Base-by-base conservation (phyloP, 1,140 invertebrate genomes). In the Triops cancriformis region DNA sequence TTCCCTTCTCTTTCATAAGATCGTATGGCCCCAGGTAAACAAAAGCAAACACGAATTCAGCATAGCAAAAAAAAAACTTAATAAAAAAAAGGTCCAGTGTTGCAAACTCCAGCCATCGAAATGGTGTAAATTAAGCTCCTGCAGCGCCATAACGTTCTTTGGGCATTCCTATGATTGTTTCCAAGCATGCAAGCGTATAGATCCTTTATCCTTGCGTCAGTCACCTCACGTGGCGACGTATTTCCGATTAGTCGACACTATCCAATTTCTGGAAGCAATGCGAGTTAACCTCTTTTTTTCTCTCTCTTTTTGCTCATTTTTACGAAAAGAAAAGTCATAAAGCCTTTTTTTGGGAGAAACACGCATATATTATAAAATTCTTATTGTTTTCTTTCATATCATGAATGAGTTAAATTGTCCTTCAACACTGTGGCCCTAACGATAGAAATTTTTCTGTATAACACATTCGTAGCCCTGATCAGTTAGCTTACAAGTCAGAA, bases 361-460 rank as follows among this genome's bases (percentile, higher is more conserved):
- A 64, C 51, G 51, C 51, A 18, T 64, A 64, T 64, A 64, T 64
- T 64, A 64, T 64, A 64, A 64, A 64, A 64, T 64, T 64, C 51
- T 64, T 64, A 23, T 64, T 64, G 31, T 37, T 37, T n/a, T 37
- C 31, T 64, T 64, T 64, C 14, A 64, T 64, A 64, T 10, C 51
- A 23, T 64, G n/a, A 14, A 64, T 64, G 6, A 0, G 14, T 23
- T 37, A 37, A 37, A 37, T 64, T 64, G 18, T 64, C 51, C 18
- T 64, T 64, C 23, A n/a, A 64, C 51, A 64, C 6, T 37, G 31
- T 23, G 51, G 51, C 51, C n/a, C 51, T 64, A 64, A 64, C 18
- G 31, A 18, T 64, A 23, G 14, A 64, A 64, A 23, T 64, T 9
- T 23, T 14, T 14, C 51, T 14, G 0, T 5, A 64, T 12, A 3